Conservation (phyloP, 92 coral and sea anemone species). For the Zoanthus solanderi region DNA sequence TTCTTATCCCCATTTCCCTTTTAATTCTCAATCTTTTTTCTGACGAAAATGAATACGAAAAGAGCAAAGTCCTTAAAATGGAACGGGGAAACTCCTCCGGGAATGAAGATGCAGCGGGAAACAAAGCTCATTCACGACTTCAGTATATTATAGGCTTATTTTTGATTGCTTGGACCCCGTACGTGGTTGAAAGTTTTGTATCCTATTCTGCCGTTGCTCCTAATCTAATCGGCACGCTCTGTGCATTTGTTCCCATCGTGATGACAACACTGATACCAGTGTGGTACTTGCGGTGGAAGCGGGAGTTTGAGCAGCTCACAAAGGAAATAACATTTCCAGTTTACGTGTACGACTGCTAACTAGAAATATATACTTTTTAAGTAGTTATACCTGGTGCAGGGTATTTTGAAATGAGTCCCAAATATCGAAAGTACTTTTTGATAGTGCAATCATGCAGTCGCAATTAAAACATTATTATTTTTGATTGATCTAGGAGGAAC, state of each 20-base stretch:
- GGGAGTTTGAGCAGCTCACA: conserved; percentile 58
- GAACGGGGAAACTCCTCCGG: conserved; percentile 48
- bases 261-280: conserved; percentile 94
- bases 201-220: conserved; percentile 79
- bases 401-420: too few relatives aligned
- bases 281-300: conserved; percentile 86
- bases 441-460: too few relatives aligned
- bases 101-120: conserved; percentile 5
- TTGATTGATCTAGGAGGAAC: too few relatives aligned
- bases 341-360: conserved; percentile 29
- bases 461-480: too few relatives aligned
- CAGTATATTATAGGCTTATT: conserved; percentile 89
- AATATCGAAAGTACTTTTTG: too few relatives aligned
- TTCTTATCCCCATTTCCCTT: conserved; percentile 84
- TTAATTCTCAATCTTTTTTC: conserved; percentile 85
- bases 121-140: conserved; percentile 78
- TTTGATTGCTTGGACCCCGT: conserved; percentile 92
- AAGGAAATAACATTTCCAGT: conserved; percentile 7
- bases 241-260: conserved; percentile 90
- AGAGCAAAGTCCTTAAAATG: conserved; percentile 49
- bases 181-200: conserved; percentile 93
- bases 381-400: too few relatives aligned
- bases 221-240: conserved; percentile 84
- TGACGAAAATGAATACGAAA: conserved; percentile 61
- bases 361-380: not conserved